Evolutionary conservation across 2,113 vertebrate species (phyloP), one percentile per base, ranked within the genome.

Genomic region (Limnothrissa miodon): DNA sequence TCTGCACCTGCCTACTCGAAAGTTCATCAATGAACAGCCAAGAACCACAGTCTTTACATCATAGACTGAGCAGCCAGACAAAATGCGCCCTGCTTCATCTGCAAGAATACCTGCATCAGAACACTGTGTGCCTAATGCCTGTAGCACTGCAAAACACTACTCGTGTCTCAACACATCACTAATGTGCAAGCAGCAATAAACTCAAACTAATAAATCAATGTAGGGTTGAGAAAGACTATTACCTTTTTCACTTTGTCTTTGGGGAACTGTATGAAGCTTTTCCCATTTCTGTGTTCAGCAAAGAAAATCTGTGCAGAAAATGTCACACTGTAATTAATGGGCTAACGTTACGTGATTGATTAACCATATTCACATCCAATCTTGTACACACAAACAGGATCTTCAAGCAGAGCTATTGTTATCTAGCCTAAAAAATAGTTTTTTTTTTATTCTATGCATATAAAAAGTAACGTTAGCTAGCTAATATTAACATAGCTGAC

Each of bases 1-100:
- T 83, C 83, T 36, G 81, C 44, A 62, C 88, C 82, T 87, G 88
- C 70, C 45, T 87, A 59, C 36, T 8, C 6, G 17, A 84, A 86
- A 45, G 13, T 79, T 80, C 51, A 84, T 46, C 62, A 80, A 74
- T 23, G 48, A 70, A 70, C 78, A 74, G 39, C 7, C 45, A 51
- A 45, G 59, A 81, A 29, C 80, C 79, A 82, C 45, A 83, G 13
- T 66, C 56, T 81, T 42, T 81, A 59, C 39, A 51, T 70, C n/a
- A n/a, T n/a, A n/a, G 39, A 39, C 23, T 46, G 25, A 13, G 59
- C 78, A 45, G 59, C 29, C 11, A 15, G 1, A 33, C 25, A 15
- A 2, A 17, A 74, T 33, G 66, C 13, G 33, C 25, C 29, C 29
- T 74, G 4, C 66, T 74, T 74, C 10, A 13, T 74, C 66, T 74